phyloP scores from a whole-genome alignment of 2,797 vertebrate genomes.

The Tangara arthus region DNA sequence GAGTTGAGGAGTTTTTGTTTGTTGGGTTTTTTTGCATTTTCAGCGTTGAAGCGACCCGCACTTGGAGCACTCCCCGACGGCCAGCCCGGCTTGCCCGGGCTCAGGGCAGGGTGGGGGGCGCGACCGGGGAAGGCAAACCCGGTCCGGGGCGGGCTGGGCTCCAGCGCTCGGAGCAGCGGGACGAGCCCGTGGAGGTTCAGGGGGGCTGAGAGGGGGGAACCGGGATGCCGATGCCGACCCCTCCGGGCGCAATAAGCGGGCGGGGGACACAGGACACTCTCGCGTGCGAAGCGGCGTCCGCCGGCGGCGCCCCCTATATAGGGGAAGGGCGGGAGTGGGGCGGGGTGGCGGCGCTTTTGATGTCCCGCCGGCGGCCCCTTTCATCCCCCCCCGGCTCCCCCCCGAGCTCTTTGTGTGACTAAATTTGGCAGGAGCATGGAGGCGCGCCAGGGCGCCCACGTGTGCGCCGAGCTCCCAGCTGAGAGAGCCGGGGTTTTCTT shows the following conservation, averaged over 20 bases:
- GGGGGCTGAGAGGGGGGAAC: not conserved
- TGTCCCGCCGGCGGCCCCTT: slow-evolving; percentile 90
- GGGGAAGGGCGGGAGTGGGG: slow-evolving; percentile 78
- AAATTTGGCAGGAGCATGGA: slow-evolving; percentile 96
- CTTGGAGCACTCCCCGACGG: not conserved
- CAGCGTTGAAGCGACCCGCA: not conserved
- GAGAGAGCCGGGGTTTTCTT: slow-evolving; percentile 92
- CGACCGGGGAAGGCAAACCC: too few species aligned
- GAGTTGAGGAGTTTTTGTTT: not conserved
- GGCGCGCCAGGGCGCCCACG: slow-evolving; percentile 93
- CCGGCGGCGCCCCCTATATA: slow-evolving; percentile 83
- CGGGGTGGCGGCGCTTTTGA: slow-evolving; percentile 90
- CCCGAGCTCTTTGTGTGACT: slow-evolving; percentile 92
- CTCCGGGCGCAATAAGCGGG: not conserved
- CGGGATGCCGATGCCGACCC: not conserved
- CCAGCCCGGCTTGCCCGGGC: not conserved
- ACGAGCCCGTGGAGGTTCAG: rapidly evolving
- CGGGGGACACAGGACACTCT: not conserved
- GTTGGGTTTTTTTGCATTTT: not conserved
- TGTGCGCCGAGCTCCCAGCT: slow-evolving; percentile 95
- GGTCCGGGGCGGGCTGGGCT: not conserved
- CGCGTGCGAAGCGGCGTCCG: slow-evolving; percentile 78
- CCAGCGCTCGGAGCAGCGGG: not conserved
- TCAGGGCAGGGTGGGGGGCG: rapidly evolving
- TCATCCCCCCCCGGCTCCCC: slow-evolving; percentile 74